These are phyloP conservation scores for Apeltes quadracus DNA, from an alignment of 2,113 vertebrate genomes.

Conservation along the genomic window DNA sequence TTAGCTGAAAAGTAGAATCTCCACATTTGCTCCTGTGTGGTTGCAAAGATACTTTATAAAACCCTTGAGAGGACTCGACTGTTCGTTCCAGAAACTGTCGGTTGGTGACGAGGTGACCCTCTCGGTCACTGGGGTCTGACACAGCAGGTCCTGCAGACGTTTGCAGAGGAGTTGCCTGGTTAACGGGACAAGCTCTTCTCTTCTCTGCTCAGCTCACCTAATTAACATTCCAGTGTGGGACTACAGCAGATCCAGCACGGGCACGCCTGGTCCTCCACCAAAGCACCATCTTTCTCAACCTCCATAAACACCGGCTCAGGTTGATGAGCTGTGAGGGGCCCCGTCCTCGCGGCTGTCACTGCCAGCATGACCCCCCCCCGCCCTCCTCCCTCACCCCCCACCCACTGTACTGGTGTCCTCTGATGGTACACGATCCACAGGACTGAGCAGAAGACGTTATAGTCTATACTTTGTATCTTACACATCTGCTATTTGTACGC, in stretches of 20 bases:
- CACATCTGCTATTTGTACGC: neutral
- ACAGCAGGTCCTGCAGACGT: too few species aligned
- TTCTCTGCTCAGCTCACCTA: constrained; percentile 67
- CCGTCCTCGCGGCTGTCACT: constrained; percentile 34
- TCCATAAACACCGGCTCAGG: constrained; percentile 67
- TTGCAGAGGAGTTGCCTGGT: too few species aligned
- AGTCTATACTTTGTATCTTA: neutral
- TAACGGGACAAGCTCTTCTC: constrained; percentile 64
- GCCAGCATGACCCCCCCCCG: constrained; percentile 12
- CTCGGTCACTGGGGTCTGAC: too few species aligned
- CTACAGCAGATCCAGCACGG: constrained; percentile 57
- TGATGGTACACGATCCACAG: neutral
- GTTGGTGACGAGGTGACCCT: neutral
- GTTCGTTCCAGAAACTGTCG: neutral
- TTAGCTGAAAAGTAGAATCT: neutral
- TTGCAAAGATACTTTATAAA: constrained; percentile 3
- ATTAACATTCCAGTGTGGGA: constrained; percentile 78
- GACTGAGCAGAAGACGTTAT: neutral
- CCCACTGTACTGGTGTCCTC: neutral
- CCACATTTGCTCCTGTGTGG: neutral
- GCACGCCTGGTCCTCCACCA: constrained; percentile 55
- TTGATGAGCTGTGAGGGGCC: constrained; percentile 68
- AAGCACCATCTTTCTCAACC: constrained; percentile 53
- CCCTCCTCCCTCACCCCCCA: neutral
- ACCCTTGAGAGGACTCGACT: constrained; percentile 11